phyloP scores from a whole-genome alignment of 2,888 invertebrate genomes.

The Coelinius sp. region DNA sequence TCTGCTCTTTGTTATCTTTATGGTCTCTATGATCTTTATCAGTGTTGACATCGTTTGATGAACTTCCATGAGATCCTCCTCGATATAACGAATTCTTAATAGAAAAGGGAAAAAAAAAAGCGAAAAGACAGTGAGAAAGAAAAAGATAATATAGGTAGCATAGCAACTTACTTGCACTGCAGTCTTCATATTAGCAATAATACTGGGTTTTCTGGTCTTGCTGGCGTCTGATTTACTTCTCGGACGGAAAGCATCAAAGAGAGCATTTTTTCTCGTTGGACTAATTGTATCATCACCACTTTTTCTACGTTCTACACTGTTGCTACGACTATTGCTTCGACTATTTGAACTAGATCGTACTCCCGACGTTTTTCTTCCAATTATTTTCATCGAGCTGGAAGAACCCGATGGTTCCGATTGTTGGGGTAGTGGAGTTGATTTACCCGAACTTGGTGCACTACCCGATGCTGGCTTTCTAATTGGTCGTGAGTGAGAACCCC shows the following conservation, averaged over 20 bases:
- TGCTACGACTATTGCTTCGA: constrained; percentile 65
- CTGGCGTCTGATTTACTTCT: constrained; percentile 84
- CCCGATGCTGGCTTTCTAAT: constrained; percentile 60
- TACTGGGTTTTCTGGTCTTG: constrained; percentile 75
- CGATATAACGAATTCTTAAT: constrained; percentile 62
- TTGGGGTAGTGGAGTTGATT: constrained; percentile 64
- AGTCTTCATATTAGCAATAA: constrained; percentile 89
- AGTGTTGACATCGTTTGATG: constrained; percentile 60
- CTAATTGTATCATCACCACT: constrained; percentile 75
- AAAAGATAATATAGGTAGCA: too few species aligned
- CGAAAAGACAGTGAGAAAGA: too few species aligned
- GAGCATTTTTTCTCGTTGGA: constrained; percentile 80
- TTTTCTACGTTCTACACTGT: constrained; percentile 63
- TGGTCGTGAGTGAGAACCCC: constrained; percentile 65
- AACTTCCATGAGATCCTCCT: constrained; percentile 64
- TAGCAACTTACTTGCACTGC: constrained; percentile 80
- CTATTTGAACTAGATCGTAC: constrained; percentile 70
- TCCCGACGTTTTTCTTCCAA: constrained; percentile 61
- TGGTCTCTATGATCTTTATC: constrained; percentile 59
- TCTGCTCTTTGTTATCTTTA: constrained; percentile 52
- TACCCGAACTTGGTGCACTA: constrained; percentile 65
- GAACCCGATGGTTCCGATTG: constrained; percentile 56
- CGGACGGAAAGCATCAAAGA: constrained; percentile 86
- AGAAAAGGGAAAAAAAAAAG: constrained; percentile 27
- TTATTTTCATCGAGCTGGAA: constrained; percentile 56